Percentiles rank a stretch among this genome's conserved stretches.
Evolutionary conservation across 2,113 vertebrate genomes (phyloP).

Genomic region (Lophura nycthemera): DNA sequence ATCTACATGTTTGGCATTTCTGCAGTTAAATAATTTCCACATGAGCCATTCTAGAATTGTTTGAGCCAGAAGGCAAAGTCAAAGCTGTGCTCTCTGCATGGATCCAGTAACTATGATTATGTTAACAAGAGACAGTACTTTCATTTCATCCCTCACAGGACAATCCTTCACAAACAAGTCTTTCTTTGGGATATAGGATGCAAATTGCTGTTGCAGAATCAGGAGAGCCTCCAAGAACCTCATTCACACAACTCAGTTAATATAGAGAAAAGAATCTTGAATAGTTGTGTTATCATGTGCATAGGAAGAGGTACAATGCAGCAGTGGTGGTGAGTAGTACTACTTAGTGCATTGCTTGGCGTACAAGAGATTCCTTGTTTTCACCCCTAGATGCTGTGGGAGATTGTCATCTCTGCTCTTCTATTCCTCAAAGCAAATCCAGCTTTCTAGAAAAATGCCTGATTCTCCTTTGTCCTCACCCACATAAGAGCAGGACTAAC

Average conservation of each 20-base stretch:
- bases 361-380: neutral
- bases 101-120: neutral
- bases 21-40: neutral
- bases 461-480: neutral
- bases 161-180: neutral
- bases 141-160: neutral
- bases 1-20: neutral
- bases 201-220: neutral
- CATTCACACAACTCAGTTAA: neutral
- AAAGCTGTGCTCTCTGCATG: neutral
- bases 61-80: neutral
- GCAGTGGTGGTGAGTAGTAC: neutral
- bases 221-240: neutral
- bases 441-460: conserved; percentile 2
- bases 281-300: neutral
- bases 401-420: neutral
- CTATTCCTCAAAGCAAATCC: conserved; percentile 14
- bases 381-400: neutral
- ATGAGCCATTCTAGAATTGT: neutral
- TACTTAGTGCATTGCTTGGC: neutral
- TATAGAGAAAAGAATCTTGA: neutral
- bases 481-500: neutral
- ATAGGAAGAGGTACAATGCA: neutral
- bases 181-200: neutral
- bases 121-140: neutral